Conservation (phyloP, 2,113 vertebrate species). For the Dolichallabes microphthalmus region DNA sequence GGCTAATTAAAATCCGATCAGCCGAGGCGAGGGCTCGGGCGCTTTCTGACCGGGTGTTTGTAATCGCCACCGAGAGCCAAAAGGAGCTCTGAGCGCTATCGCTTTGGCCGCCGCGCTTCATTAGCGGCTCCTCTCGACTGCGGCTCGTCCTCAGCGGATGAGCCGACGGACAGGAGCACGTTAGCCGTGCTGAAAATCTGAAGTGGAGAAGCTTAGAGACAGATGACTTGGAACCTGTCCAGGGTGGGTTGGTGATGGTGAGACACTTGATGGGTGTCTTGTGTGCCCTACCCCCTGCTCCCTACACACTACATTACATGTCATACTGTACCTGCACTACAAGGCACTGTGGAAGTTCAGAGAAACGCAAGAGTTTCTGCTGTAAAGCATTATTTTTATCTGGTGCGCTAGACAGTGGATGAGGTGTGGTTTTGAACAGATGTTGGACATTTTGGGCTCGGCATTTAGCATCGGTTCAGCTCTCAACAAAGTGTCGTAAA, state of each 20-base stretch:
- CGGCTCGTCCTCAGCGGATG: conserved; percentile 27
- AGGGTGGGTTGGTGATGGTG: too few species aligned
- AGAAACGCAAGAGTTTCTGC: neutral
- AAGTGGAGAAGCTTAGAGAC: conserved; percentile 4
- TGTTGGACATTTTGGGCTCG: conserved; percentile 21
- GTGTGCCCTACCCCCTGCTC: neutral
- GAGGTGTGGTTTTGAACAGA: conserved; percentile 20
- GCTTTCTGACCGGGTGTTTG: conserved; percentile 6
- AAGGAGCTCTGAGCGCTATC: neutral
- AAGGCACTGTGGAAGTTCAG: neutral
- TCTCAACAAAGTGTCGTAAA: conserved; percentile 55
- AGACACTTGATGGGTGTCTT: neutral
- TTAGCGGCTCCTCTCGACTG: conserved; percentile 44
- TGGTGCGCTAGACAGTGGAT: neutral
- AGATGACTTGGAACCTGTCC: neutral
- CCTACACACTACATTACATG: neutral
- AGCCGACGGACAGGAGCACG: conserved; percentile 21
- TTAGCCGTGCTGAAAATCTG: neutral
- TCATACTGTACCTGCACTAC: neutral
- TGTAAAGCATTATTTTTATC: neutral
- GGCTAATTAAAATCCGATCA: conserved; percentile 49
- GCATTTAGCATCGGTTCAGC: conserved; percentile 38
- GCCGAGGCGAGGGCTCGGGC: conserved; percentile 25
- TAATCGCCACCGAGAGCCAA: neutral
- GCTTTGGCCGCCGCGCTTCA: conserved; percentile 40